Conservation (phyloP, 2,113 vertebrate species). For the Nymphicus hollandicus region DNA sequence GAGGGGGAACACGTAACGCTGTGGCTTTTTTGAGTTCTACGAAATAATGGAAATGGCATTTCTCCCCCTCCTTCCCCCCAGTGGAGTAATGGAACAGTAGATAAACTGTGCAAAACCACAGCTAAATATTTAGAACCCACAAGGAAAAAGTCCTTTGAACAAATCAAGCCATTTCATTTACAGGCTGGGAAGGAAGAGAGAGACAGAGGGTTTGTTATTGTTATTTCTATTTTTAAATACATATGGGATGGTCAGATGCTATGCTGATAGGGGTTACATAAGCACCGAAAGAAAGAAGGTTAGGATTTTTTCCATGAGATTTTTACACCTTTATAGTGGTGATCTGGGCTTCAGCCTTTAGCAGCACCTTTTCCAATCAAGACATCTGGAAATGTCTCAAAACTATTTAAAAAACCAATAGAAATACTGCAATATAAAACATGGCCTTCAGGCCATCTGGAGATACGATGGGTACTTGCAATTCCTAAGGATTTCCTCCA, state of each 20-base stretch:
- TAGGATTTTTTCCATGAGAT: background rate
- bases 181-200: slow-evolving; percentile 30
- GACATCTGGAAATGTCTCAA: background rate
- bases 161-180: slow-evolving; percentile 20
- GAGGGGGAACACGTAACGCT: slow-evolving; percentile 35
- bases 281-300: background rate
- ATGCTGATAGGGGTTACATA: background rate
- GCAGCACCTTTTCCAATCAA: background rate
- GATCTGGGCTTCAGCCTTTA: background rate
- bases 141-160: slow-evolving; percentile 34
- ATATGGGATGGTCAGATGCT: background rate
- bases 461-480: background rate
- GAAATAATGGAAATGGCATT: slow-evolving; percentile 30
- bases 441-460: background rate
- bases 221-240: slow-evolving; percentile 60
- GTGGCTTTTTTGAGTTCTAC: slow-evolving; percentile 20
- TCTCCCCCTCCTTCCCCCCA: background rate
- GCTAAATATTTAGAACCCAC: slow-evolving; percentile 48
- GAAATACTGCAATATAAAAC: background rate
- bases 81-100: slow-evolving; percentile 42
- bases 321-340: background rate
- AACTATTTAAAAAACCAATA: background rate
- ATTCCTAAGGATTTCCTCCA: background rate
- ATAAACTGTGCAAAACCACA: slow-evolving; percentile 46
- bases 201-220: slow-evolving; percentile 12